Evolutionary conservation across 2,888 invertebrate genomes (phyloP).

Genomic region (Rugalucina vietnamica): DNA sequence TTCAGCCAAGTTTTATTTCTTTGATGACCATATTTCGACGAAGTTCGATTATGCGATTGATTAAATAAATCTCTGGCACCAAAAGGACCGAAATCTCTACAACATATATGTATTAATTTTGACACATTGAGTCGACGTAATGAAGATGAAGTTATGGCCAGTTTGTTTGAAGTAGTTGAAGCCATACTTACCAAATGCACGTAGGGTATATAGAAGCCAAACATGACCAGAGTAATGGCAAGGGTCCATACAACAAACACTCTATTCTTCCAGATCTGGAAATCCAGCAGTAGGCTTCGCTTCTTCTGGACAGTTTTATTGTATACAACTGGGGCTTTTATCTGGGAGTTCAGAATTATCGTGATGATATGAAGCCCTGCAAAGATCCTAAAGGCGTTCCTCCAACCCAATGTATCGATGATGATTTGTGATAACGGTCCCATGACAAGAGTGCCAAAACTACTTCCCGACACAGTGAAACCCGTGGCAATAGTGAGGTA

Average conservation of each 20-base stretch:
- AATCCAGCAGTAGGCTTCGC: conserved; percentile 64
- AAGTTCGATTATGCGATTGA: too few relatives aligned
- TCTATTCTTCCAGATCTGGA: conserved; percentile 77
- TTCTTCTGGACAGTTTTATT: conserved; percentile 32
- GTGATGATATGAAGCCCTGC: conserved; percentile 63
- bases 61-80: too few relatives aligned
- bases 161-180: too few relatives aligned
- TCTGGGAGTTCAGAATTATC: conserved; percentile 57
- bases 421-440: conserved; percentile 72
- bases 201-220: conserved; percentile 78
- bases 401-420: conserved; percentile 71
- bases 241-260: conserved; percentile 75
- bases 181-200: conserved; percentile 75
- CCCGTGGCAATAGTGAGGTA: conserved; percentile 75
- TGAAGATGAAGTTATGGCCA: too few relatives aligned
- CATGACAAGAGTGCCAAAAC: conserved; percentile 74
- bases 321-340: conserved; percentile 50
- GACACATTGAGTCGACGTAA: too few relatives aligned
- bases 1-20: too few relatives aligned
- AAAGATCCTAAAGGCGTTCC: conserved; percentile 69
- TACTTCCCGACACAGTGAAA: conserved; percentile 75
- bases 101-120: too few relatives aligned
- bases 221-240: conserved; percentile 75
- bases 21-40: too few relatives aligned
- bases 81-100: too few relatives aligned